A percentile compares a stretch with the other conserved stretches of the same genome.
Conservation (phyloP, 1,140 invertebrate genomes). For the Drosophila kurseongensis region DNA sequence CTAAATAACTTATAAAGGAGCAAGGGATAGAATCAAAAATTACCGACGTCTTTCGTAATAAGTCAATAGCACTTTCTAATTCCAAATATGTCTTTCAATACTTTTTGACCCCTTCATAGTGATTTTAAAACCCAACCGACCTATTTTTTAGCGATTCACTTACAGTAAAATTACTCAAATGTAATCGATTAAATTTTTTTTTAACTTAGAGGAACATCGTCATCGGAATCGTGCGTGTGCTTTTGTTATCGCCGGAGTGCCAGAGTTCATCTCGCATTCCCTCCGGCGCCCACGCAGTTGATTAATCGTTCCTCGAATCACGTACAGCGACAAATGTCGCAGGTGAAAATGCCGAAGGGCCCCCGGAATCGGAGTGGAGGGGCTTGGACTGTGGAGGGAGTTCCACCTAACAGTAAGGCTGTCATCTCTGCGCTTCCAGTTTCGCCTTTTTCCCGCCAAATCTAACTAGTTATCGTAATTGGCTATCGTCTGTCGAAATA, state of each 20-base stretch:
- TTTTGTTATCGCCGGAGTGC: slow-evolving; percentile 52
- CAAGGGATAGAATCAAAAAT: too few relatives aligned
- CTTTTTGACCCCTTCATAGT: too few relatives aligned
- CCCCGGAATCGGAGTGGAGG: not conserved
- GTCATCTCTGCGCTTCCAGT: not conserved
- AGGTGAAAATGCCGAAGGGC: slow-evolving; percentile 55
- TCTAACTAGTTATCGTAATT: too few relatives aligned
- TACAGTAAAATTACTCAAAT: too few relatives aligned
- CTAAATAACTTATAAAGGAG: too few relatives aligned
- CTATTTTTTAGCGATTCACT: too few relatives aligned
- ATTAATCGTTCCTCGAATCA: slow-evolving; percentile 74
- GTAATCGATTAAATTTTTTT: too few relatives aligned
- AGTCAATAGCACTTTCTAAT: too few relatives aligned
- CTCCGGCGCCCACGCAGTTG: slow-evolving; percentile 58
- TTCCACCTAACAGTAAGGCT: slow-evolving; percentile 9
- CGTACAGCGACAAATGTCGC: slow-evolving; percentile 73
- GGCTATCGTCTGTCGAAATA: too few relatives aligned
- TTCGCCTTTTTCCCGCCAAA: slow-evolving; percentile 3
- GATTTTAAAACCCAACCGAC: too few relatives aligned
- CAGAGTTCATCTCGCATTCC: slow-evolving; percentile 20
- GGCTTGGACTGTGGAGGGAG: not conserved
- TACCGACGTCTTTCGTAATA: too few relatives aligned
- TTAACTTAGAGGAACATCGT: slow-evolving; percentile 6
- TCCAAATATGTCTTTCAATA: too few relatives aligned
- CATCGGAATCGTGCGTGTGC: slow-evolving; percentile 31